These are phyloP conservation scores for Leptestheria dahalacensis DNA, from an alignment of 1,140 invertebrate genomes.

Conservation along the genomic window DNA sequence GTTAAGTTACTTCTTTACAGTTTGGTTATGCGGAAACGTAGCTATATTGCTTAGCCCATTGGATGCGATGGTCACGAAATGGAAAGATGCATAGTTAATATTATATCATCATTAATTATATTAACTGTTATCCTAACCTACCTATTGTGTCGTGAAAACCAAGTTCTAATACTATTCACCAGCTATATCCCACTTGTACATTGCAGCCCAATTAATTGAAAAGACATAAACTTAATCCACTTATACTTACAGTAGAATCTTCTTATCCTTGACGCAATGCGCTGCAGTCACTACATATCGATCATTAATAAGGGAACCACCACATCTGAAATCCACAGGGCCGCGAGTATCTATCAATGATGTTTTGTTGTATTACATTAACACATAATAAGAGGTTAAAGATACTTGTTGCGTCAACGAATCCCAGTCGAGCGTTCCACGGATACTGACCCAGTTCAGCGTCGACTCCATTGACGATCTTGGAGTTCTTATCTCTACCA, in stretches of 20 bases:
- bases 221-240: too few relatives aligned
- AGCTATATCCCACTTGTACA: too few relatives aligned
- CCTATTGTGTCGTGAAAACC: too few relatives aligned
- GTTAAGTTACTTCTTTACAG: too few relatives aligned
- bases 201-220: too few relatives aligned
- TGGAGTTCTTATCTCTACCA: neutral
- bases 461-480: neutral
- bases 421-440: neutral
- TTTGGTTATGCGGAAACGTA: too few relatives aligned
- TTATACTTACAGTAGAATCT: neutral
- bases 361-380: neutral
- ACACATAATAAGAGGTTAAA: neutral
- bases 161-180: too few relatives aligned
- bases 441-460: neutral
- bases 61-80: too few relatives aligned
- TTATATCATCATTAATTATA: too few relatives aligned
- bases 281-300: constrained; percentile 39
- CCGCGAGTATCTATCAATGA: neutral
- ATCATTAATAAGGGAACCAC: constrained; percentile 37
- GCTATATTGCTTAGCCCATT: too few relatives aligned
- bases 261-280: constrained; percentile 31
- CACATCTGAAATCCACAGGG: constrained; percentile 26
- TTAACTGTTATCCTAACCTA: too few relatives aligned
- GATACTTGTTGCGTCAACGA: neutral
- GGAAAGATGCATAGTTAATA: too few relatives aligned